A percentile compares a stretch with the other conserved stretches of the same genome.
Conservation (phyloP, 2,113 vertebrate species). For the Perca flavescens region DNA sequence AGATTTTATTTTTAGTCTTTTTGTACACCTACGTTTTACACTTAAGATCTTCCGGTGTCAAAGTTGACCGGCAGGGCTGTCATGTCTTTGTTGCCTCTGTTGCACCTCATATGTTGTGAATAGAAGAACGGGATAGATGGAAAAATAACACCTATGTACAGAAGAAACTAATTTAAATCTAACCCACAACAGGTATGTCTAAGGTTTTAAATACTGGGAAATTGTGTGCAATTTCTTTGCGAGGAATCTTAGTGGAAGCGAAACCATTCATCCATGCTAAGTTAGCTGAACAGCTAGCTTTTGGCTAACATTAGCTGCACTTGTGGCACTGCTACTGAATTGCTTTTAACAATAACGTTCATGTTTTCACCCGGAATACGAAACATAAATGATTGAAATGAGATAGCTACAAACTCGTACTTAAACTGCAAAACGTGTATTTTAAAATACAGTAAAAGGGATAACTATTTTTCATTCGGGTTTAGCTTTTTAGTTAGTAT, state of each 20-base stretch:
- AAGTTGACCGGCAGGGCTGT: conserved; percentile 74
- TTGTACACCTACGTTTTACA: not conserved
- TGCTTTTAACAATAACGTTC: not conserved
- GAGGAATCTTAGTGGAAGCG: conserved; percentile 5
- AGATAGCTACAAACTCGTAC: not conserved
- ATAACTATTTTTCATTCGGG: not conserved
- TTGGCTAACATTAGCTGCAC: conserved; percentile 65
- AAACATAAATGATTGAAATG: not conserved
- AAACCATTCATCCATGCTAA: conserved; percentile 71
- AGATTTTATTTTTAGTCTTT: not conserved
- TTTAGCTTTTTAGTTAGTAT: conserved; percentile 39
- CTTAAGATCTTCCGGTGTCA: conserved; percentile 69
- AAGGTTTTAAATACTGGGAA: not conserved
- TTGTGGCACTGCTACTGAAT: conserved; percentile 26
- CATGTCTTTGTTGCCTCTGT: conserved; percentile 80
- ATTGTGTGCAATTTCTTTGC: not conserved
- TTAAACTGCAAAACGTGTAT: not conserved
- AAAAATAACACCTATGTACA: conserved; percentile 26
- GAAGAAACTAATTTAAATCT: not conserved
- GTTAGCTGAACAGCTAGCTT: conserved; percentile 61
- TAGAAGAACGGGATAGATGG: conserved; percentile 55
- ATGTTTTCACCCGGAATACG: no score
- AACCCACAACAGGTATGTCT: conserved; percentile 63
- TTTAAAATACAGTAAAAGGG: not conserved
- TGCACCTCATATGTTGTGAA: conserved; percentile 13